Conservation (phyloP, 2,113 vertebrate genomes). For the Xiphorhynchus elegans region DNA sequence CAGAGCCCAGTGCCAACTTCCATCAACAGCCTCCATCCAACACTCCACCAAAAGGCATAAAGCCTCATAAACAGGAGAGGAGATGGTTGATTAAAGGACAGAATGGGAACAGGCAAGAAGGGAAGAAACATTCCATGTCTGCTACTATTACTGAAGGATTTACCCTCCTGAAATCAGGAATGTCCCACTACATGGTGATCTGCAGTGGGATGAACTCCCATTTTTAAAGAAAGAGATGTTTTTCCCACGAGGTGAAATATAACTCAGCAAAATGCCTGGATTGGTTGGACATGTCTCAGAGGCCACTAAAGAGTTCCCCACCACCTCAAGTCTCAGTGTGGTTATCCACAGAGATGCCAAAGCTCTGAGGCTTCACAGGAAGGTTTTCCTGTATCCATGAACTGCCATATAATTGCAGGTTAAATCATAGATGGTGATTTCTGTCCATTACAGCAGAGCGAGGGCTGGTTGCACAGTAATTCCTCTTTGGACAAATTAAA, state of each 20-base stretch:
- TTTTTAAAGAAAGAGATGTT: not conserved
- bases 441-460: not conserved
- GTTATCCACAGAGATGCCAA: not conserved
- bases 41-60: not conserved
- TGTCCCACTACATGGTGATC: not conserved
- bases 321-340: rapidly evolving
- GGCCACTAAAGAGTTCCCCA: not conserved
- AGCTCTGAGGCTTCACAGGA: not conserved
- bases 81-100: not conserved
- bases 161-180: not conserved
- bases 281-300: not conserved
- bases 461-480: not conserved
- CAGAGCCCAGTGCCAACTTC: not conserved
- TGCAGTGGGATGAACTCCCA: rapidly evolving
- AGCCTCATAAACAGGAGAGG: rapidly evolving
- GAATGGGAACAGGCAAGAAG: not conserved
- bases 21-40: not conserved
- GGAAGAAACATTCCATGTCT: not conserved
- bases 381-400: not conserved
- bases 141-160: not conserved
- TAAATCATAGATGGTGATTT: not conserved
- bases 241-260: not conserved
- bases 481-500: slow-evolving; percentile 30
- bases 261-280: not conserved
- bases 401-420: not conserved